Evolutionary conservation across 2,797 vertebrate species (phyloP).

Genomic region (Miichthys miiuy): DNA sequence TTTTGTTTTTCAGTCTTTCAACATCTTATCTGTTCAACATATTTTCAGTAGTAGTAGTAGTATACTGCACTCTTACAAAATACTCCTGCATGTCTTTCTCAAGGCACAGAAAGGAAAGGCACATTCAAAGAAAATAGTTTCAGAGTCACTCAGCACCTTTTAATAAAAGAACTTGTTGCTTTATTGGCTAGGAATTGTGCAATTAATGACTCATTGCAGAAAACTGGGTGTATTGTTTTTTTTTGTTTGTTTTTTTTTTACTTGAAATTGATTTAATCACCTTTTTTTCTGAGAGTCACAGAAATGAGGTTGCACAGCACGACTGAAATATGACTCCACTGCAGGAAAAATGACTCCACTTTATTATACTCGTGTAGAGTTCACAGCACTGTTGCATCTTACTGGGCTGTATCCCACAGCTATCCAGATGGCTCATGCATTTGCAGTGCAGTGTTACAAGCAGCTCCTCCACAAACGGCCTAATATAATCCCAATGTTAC

Average conservation of each 20-base stretch:
- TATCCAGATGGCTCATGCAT: slow-evolving; percentile 48
- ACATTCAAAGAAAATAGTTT: slow-evolving; percentile 1
- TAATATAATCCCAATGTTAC: slow-evolving; percentile 34
- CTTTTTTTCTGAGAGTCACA: slow-evolving; percentile 35
- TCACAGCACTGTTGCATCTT: slow-evolving; percentile 43
- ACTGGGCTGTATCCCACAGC: slow-evolving; percentile 38
- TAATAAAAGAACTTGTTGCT: slow-evolving; percentile 33
- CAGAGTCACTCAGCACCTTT: slow-evolving; percentile 6
- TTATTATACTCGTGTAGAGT: slow-evolving; percentile 47
- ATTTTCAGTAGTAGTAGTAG: not conserved
- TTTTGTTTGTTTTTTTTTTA: not conserved
- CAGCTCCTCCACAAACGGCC: slow-evolving; percentile 25
- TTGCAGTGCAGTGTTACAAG: slow-evolving; percentile 24
- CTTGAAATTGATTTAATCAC: slow-evolving; percentile 56
- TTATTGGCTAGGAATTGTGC: slow-evolving; percentile 15
- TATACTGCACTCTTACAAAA: not conserved
- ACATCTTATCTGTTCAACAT: slow-evolving; percentile 9
- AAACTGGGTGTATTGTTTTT: slow-evolving; percentile 9
- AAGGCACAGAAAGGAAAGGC: not conserved
- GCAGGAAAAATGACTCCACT: slow-evolving; percentile 3
- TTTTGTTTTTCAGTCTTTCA: slow-evolving; percentile 18
- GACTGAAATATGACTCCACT: slow-evolving; percentile 22
- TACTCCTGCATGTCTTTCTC: not conserved
- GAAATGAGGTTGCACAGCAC: slow-evolving; percentile 52
- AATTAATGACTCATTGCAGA: slow-evolving; percentile 38